Evolutionary conservation across 2,113 vertebrate genomes (phyloP).

Genomic region (Dryoscopus gambensis): DNA sequence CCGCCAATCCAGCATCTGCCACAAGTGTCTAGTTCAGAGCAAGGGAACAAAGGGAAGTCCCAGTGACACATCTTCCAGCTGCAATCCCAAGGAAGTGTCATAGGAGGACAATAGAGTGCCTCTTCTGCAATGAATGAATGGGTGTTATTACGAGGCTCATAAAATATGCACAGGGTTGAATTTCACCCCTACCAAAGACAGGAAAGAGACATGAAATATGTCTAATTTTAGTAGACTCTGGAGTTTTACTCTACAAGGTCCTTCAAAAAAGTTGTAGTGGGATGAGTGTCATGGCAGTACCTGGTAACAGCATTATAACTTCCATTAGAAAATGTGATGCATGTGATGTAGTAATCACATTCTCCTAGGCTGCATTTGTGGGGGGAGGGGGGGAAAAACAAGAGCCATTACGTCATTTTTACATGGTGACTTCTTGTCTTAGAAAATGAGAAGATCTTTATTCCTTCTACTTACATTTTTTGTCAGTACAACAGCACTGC

Average conservation of each 20-base stretch:
- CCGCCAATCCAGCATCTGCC: not conserved
- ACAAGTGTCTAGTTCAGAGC: not conserved
- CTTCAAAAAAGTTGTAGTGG: not conserved
- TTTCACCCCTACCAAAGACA: not conserved
- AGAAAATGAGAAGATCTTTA: not conserved
- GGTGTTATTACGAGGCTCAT: not conserved
- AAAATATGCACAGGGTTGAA: not conserved
- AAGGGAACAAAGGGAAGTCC: not conserved
- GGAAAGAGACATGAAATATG: not conserved
- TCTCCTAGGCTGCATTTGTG: not conserved
- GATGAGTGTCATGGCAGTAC: not conserved
- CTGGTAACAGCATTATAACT: not conserved
- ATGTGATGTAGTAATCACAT: not conserved
- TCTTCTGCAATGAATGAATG: not conserved
- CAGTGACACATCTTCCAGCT: conserved; percentile 5
- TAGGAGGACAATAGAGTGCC: not conserved
- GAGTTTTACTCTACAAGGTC: not conserved
- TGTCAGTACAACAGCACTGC: not conserved
- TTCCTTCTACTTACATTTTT: not conserved
- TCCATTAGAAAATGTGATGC: not conserved
- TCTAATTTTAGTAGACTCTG: not conserved
- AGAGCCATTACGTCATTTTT: not conserved
- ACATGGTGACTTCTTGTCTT: not conserved
- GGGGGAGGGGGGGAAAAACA: not conserved
- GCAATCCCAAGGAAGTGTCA: not conserved